Conservation (phyloP, 2,113 vertebrate genomes). For the Phocoena phocoena region DNA sequence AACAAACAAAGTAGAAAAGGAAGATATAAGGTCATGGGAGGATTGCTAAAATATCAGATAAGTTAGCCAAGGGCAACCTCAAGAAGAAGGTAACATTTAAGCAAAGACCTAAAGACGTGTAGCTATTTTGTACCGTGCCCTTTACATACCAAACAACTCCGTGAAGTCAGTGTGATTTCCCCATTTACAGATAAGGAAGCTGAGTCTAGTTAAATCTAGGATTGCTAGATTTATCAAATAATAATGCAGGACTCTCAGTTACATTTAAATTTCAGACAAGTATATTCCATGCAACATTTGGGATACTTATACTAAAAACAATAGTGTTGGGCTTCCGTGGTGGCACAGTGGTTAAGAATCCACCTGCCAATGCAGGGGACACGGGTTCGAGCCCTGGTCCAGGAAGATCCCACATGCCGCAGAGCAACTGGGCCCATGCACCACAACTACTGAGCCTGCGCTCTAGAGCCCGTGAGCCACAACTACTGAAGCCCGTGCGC, state of each 20-base stretch:
- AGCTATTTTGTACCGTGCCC: neutral
- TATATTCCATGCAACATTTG: neutral
- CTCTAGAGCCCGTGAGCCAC: fast-evolving
- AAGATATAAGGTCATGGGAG: neutral
- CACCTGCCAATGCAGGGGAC: too few relatives aligned
- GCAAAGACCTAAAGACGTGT: neutral
- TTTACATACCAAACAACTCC: neutral
- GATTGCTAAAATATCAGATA: neutral
- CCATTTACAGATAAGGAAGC: neutral
- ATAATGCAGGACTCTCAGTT: neutral
- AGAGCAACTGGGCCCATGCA: too few relatives aligned
- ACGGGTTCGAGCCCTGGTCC: too few relatives aligned
- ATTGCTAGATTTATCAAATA: neutral
- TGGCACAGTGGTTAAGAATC: too few relatives aligned
- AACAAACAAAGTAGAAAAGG: neutral
- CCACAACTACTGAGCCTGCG: too few relatives aligned
- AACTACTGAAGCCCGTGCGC: too few relatives aligned
- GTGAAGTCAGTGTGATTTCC: neutral
- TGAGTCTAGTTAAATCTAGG: neutral
- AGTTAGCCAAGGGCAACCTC: neutral
- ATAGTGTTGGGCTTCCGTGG: too few relatives aligned
- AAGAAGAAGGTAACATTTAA: neutral
- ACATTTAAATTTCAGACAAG: neutral
- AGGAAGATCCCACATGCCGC: too few relatives aligned
- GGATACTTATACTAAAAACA: neutral